Evolutionary conservation across 2,888 invertebrate genomes (phyloP), one percentile per base, ranked within the genome.

Genomic region (Flabesymbios commensalis): DNA sequence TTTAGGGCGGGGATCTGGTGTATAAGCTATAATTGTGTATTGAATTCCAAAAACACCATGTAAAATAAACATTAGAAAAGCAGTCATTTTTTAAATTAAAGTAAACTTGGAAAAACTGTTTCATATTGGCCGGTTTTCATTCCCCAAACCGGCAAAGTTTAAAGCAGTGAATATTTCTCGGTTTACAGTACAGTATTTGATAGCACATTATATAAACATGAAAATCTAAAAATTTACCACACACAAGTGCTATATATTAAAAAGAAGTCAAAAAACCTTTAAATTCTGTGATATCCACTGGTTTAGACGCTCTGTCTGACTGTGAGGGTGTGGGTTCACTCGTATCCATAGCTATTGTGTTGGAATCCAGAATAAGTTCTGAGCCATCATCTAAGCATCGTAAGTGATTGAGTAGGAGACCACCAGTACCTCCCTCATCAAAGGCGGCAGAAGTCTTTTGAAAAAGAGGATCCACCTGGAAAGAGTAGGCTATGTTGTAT

Each of bases 381-480:
- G 77, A 77, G 3, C 70, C 68, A 64, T 82, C 80, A 65, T 83
- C 79, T 64, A 75, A 73, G 53, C 74, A 75, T 17, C 72, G 64
- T 57, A 79, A 64, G 61, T 77, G 74, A 64, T 78, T 82, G 33
- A 83, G 65, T 42, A 83, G 69, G 28, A 83, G 70, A 2, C 83
- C 83, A 32, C 78, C 76, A 5, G 80, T 78, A 2, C 80, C 81
- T 24, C 83, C 84, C 58, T 83, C 83, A 70, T 83, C 84, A 76
- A 84, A 84, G 1, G 81, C 76, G 5, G 80, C 75, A 0, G 83
- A 77, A 66, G 78, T 80, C 57, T 83, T 77, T 63, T 82, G 80
- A 71, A 85, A 84, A 64, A 83, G 71, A 2, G 83, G 83, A 70
- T 84, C 84, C 31, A 81, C 79, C 77, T 81, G 56, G 33, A 42